Conservation (phyloP, 2,797 vertebrate genomes). For the Typhlichthys subterraneus region DNA sequence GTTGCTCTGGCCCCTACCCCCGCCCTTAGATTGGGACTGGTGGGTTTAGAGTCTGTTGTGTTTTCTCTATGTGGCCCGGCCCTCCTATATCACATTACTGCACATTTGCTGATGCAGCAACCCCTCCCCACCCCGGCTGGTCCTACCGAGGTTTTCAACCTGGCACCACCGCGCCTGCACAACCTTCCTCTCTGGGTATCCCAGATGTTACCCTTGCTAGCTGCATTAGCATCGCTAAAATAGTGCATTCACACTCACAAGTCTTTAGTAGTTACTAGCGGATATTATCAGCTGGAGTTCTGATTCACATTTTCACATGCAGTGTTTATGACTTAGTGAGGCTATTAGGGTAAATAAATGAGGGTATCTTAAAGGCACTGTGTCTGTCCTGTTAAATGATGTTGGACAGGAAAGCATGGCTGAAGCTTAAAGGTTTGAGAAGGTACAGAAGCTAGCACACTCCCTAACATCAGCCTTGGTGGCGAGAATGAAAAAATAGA, state of each 20-base stretch:
- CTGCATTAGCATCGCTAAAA: background rate
- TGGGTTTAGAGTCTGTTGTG: slow-evolving; percentile 72
- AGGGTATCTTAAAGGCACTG: too few species aligned
- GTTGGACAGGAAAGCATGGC: slow-evolving; percentile 28
- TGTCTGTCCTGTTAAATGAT: too few species aligned
- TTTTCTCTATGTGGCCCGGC: slow-evolving; percentile 80
- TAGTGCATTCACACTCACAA: background rate
- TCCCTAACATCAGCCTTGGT: slow-evolving; percentile 45
- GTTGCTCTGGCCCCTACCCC: slow-evolving; percentile 24
- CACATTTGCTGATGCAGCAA: slow-evolving; percentile 83
- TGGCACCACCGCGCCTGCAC: too few species aligned
- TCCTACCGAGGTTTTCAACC: too few species aligned
- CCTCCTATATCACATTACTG: slow-evolving; percentile 80
- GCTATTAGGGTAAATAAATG: too few species aligned
- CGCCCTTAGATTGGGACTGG: slow-evolving; percentile 1
- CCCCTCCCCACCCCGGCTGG: slow-evolving; percentile 16
- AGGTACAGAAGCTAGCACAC: slow-evolving; percentile 18
- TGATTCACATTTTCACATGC: too few species aligned
- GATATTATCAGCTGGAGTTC: too few species aligned
- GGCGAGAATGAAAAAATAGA: slow-evolving; percentile 43
- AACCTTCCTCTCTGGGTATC: background rate
- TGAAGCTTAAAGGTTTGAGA: slow-evolving; percentile 43
- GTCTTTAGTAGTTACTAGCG: background rate
- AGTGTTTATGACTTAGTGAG: too few species aligned
- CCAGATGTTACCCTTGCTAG: background rate